Evolutionary conservation across 2,888 invertebrate species (phyloP).

Genomic region (Dyspetes luteomarginatus): DNA sequence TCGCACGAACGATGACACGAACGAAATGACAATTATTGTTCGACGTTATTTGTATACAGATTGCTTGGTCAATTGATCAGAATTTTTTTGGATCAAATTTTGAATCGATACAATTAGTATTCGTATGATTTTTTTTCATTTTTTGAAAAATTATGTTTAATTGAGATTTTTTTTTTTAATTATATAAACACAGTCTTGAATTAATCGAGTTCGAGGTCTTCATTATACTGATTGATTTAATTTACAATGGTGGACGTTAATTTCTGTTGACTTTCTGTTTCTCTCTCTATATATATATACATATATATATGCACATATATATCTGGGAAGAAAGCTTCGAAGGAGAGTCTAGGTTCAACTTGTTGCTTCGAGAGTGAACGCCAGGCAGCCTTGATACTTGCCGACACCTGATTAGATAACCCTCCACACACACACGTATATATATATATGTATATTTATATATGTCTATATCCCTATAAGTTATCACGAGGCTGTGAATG

Average conservation of each 20-base stretch:
- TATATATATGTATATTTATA: background rate
- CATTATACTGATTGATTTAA: too few relatives aligned
- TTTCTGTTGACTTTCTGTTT: background rate
- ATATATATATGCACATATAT: too few relatives aligned
- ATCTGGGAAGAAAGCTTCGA: conserved; percentile 66
- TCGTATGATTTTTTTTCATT: too few relatives aligned
- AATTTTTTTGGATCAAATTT: too few relatives aligned
- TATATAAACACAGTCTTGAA: background rate
- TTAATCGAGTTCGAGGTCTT: background rate
- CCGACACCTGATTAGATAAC: conserved; percentile 59
- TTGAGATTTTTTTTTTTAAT: conserved; percentile 4
- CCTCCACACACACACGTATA: background rate
- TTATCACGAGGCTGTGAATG: background rate
- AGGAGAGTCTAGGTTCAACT: conserved; percentile 61
- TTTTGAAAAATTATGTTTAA: too few relatives aligned
- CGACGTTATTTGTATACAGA: too few relatives aligned
- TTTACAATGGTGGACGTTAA: background rate
- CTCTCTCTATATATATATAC: conserved; percentile 4
- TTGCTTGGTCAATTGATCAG: too few relatives aligned
- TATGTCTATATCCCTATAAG: background rate
- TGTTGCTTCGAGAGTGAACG: conserved; percentile 63
- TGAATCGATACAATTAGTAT: too few relatives aligned
- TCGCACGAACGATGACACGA: background rate
- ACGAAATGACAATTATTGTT: too few relatives aligned
- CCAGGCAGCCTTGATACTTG: conserved; percentile 54